Conservation (phyloP, 2,888 invertebrate species). For the Dicyrtoma fusca region DNA sequence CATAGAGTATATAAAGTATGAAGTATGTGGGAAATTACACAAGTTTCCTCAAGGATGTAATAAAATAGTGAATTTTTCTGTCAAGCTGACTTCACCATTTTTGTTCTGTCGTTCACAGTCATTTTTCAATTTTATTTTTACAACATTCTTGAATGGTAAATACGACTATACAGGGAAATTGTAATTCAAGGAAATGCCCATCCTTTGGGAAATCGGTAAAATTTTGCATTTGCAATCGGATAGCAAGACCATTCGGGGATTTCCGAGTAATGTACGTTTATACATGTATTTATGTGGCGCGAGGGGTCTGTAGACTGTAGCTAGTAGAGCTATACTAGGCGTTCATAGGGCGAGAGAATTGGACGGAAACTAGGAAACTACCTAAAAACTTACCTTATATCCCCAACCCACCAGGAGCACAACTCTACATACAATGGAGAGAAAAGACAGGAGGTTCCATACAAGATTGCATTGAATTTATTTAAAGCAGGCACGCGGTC, state of each 20-base stretch:
- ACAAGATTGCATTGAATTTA: constrained; percentile 33
- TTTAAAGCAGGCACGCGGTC: constrained; percentile 36
- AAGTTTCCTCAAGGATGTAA: constrained; percentile 30
- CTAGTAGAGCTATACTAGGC: too few relatives aligned
- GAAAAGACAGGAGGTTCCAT: neutral
- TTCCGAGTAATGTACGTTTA: constrained; percentile 19
- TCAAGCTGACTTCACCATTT: constrained; percentile 26
- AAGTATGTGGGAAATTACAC: constrained; percentile 9
- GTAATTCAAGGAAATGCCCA: constrained; percentile 34
- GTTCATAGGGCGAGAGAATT: too few relatives aligned
- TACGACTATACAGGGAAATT: constrained; percentile 26
- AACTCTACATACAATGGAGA: too few relatives aligned
- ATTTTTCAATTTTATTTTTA: constrained; percentile 28
- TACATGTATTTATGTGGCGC: constrained; percentile 19
- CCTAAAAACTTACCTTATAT: too few relatives aligned
- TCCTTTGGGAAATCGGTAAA: constrained; percentile 37
- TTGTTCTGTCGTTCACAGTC: constrained; percentile 16
- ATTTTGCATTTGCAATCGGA: constrained; percentile 36
- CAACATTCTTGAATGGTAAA: constrained; percentile 18
- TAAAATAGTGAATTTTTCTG: constrained; percentile 28
- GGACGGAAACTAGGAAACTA: too few relatives aligned
- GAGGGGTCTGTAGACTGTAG: constrained; percentile 3
- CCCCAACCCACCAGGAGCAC: too few relatives aligned
- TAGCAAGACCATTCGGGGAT: constrained; percentile 33
- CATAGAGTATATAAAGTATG: neutral